Evolutionary conservation across 2,797 vertebrate genomes (phyloP).

Genomic region (Mycteria americana): DNA sequence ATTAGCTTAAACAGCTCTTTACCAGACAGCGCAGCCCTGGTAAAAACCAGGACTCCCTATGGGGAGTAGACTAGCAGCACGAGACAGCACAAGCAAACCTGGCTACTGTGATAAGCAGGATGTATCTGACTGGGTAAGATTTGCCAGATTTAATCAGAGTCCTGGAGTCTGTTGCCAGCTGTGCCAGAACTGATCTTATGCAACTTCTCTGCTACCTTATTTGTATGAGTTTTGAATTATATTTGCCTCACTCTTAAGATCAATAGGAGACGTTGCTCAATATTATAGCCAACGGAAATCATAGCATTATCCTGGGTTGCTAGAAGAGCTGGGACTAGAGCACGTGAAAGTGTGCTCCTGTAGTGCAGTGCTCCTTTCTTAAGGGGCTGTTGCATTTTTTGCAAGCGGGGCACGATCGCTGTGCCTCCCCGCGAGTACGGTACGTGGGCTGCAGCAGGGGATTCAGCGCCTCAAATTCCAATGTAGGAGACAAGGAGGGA

Average conservation of each 20-base stretch:
- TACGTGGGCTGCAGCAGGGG: neutral
- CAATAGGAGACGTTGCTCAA: neutral
- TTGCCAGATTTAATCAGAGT: neutral
- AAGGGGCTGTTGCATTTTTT: neutral
- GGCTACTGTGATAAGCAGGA: neutral
- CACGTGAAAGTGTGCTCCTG: accelerated
- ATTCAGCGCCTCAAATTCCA: neutral
- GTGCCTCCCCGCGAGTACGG: neutral
- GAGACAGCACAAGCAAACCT: neutral
- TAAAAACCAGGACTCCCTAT: accelerated
- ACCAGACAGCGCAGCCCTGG: neutral
- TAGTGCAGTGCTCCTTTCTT: neutral
- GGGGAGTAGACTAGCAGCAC: neutral
- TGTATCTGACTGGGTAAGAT: neutral
- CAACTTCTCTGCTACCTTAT: neutral
- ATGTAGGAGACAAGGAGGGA: neutral
- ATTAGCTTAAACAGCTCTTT: neutral
- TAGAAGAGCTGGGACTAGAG: neutral
- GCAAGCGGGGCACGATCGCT: neutral
- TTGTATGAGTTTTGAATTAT: neutral
- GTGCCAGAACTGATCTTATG: neutral
- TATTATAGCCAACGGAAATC: neutral
- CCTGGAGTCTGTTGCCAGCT: neutral
- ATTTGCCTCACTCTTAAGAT: neutral
- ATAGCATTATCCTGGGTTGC: accelerated